Evolutionary conservation across 2,888 invertebrate species (phyloP).

Genomic region (Sthenelais limicola): DNA sequence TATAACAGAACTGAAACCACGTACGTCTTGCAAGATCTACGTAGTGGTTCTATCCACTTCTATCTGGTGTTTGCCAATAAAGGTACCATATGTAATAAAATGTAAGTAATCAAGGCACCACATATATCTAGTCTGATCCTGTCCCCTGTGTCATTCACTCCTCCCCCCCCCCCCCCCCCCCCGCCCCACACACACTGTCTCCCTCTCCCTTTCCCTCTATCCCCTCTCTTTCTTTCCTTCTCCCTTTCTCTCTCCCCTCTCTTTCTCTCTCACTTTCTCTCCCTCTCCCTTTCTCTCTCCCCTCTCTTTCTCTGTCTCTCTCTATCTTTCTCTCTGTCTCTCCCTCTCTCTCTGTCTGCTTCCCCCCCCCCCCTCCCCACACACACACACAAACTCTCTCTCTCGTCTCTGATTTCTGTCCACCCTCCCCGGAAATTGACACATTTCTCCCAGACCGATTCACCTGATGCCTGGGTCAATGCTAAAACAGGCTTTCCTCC

Average conservation of each 20-base stretch:
- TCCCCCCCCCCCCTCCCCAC: neutral
- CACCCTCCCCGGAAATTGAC: too few species aligned
- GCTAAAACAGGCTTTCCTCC: too few species aligned
- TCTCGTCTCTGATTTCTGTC: neutral
- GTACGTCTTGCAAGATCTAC: too few species aligned
- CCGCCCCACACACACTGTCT: neutral
- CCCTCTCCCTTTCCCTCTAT: neutral
- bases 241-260: neutral
- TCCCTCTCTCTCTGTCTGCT: neutral
- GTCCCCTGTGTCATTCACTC: neutral
- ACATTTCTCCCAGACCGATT: slow-evolving; percentile 12
- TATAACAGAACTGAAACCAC: too few species aligned
- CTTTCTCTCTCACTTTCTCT: neutral
- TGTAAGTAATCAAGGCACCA: too few species aligned
- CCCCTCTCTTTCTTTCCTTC: neutral
- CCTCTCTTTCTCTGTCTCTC: neutral
- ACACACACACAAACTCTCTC: neutral
- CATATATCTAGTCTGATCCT: neutral
- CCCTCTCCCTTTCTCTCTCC: neutral
- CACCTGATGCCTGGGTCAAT: too few species aligned
- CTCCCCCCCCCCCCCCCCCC: neutral
- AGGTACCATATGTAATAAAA: too few species aligned
- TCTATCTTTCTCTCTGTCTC: neutral
- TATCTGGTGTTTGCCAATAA: too few species aligned
- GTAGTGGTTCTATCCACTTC: too few species aligned